Base-by-base conservation (phyloP, 2,797 vertebrate genomes). In the Delichon dasypus region DNA sequence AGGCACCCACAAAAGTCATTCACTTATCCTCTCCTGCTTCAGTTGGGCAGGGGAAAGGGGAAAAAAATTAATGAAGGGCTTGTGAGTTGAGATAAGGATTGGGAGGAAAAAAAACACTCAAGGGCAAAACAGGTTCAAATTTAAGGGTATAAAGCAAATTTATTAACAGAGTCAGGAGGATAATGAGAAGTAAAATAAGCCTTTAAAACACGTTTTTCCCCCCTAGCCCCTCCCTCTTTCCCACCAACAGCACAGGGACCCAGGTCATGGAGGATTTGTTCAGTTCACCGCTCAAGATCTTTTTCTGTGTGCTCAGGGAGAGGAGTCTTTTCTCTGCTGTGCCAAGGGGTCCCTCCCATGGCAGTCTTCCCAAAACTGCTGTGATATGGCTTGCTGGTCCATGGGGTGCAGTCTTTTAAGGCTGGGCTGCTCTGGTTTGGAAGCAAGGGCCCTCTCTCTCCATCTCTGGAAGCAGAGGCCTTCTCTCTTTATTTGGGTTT, bases 371-470 rank as follows among this genome's bases (percentile, higher is more conserved):
- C 42, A 21, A 2, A 55, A 21, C 22, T 78, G n/a, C n/a, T 47
- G n/a, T 55, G 50, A 6, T 3, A 0, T 16, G 27, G 40, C 5
- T 55, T 40, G 25, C 61, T 38, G 8, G 0, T 45, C 40, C n/a
- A 16, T 13, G 13, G 13, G 75, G 21, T 38, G n/a, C 51, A 47
- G 40, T 13, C 7, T 26, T 15, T 29, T 10, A 11, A 32, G n/a
- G n/a, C 8, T 13, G 6, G 40, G 27, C 51, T 78, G 62, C n/a
- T 55, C 40, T 38, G 2, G 10, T 45, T 55, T 38, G 62, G 51
- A 26, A 66, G 27, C 16, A 45, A 32, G 8, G 21, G 11, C 20
- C 25, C 19, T 29, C 19, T n/a, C 29, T n/a, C 29, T 71, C 23
- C 32, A 6, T n/a, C 38, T 71, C 50, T n/a, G 54, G 32, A n/a